These are phyloP conservation scores for Acronicta leporina DNA, from an alignment of 2,888 invertebrate species.

Conservation along the genomic window DNA sequence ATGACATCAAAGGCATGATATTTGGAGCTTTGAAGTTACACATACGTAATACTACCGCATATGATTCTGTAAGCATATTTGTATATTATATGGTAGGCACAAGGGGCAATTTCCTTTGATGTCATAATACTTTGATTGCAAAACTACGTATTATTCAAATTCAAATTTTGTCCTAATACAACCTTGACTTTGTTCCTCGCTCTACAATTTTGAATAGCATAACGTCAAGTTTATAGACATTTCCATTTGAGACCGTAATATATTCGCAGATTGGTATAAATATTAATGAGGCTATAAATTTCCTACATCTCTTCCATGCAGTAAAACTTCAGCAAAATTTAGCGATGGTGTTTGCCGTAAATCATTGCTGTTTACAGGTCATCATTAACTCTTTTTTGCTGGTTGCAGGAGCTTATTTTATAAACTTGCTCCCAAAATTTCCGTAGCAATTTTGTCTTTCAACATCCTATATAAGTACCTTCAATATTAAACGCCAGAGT, in stretches of 20 bases:
- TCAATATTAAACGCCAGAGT: conserved; percentile 4
- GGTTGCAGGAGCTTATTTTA: conserved; percentile 12
- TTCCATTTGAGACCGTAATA: conserved; percentile 23
- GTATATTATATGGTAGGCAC: conserved; percentile 3
- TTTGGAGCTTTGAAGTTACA: conserved; percentile 15
- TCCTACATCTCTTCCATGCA: conserved; percentile 32
- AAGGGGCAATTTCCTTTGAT: conserved; percentile 22
- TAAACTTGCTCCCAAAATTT: conserved; percentile 9
- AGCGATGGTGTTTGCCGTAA: conserved; percentile 34
- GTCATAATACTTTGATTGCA: conserved; percentile 16
- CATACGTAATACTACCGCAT: conserved; percentile 8
- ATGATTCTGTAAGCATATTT: conserved; percentile 5
- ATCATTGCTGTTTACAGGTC: conserved; percentile 29
- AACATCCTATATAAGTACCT: background rate
- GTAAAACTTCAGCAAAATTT: conserved; percentile 32
- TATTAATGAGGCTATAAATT: conserved; percentile 49
- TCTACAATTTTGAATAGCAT: conserved; percentile 1
- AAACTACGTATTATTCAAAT: conserved; percentile 27
- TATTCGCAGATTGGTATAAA: conserved; percentile 40
- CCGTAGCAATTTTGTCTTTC: background rate
- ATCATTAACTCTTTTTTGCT: conserved; percentile 27
- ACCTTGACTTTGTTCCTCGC: conserved; percentile 10
- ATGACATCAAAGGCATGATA: conserved; percentile 19
- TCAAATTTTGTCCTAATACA: conserved; percentile 12
- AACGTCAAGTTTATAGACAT: conserved; percentile 30